Base-by-base conservation (phyloP, 2,113 vertebrate genomes). In the Rhinoderma darwinii region DNA sequence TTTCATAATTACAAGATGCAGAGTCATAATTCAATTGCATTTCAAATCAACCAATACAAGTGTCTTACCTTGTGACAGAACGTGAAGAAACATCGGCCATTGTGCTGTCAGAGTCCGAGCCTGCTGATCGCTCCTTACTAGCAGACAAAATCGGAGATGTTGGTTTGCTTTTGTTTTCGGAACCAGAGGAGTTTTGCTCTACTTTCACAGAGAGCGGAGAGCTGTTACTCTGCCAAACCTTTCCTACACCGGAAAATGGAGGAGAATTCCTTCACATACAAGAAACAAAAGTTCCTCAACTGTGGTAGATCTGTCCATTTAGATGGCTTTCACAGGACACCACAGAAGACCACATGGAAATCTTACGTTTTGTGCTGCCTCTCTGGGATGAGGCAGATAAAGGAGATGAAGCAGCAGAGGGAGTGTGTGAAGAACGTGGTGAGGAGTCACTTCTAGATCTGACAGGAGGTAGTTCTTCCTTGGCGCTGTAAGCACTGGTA, bases 341-440 rank as follows among this genome's bases (percentile, higher is more conserved):
- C 30, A 35, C 17, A 20, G 63, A 35, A 61, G 77, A 35, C 25
- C 39, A 79, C 22, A 41, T 2, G 15, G 41, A 2, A 6, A n/a
- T 91, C 94, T 94, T 91, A 95, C 94, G 81, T 88, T 94, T 93
- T 84, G 88, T 94, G 89, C 93, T 94, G 92, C 91, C 96, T 90
- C 91, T 98, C 90, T 91, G 96, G n/a, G 91, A 90, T 32, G 96
- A 97, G 83, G 92, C 79, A 63, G 94, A 95, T 4, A 96, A 96
- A 76, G 68, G 92, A 51, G 97, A 97, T 0, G 96, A 98, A 0
- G 95, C 92, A 54, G 91, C 89, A 84, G 97, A 96, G 0, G 90
- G 89, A 22, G 93, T 89, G 22, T 90, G 93, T 18, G 95, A 90
- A 0, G 96, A 98, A 77, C 90, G 93, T 59, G 92, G 93, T 12